Evolutionary conservation across 2,113 vertebrate species (phyloP), one percentile per base, ranked within the genome.

Genomic region (Himantopus leucocephalus): DNA sequence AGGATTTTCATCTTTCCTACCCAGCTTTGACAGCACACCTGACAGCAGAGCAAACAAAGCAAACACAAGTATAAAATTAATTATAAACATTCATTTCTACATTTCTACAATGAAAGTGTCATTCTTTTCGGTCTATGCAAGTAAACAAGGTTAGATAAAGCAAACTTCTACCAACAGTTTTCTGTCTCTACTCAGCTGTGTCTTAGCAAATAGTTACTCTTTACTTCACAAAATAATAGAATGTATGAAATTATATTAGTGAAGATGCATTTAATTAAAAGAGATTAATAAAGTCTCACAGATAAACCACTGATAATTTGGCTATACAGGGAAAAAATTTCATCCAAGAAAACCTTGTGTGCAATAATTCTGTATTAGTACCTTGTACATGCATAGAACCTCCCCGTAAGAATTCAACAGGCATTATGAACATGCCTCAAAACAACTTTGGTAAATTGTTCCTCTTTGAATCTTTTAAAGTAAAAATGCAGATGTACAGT

Each of bases 21-120:
- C 99, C 93, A 99, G 92, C 87, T 97, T 99, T 29, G 99, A 99
- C 47, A 99, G 94, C 71, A 99, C 97, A 84, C 99, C 99, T 99
- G 87, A 84, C 10, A 86, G 43, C 5, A 77, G 23, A 91, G 43
- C 58, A 86, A 96, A 84, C 23, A 88, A 68, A 62, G 9, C 20
- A 76, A 82, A 37, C 1, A 0, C 39, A 50, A 84, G 18, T 53
- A 68, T 62, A 55, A 88, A 92, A 81, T 53, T 30, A 39, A 82
- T 63, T 37, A 66, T 4, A 73, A 88, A 79, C n/a, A 58, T 45
- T 58, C 0, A 53, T 48, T 75, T 86, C 26, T 66, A 59, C 17
- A 45, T 80, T 67, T 71, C 48, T 75, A 63, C 64, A 64, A 83
- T 17, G 35, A 18, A 37, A 85, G 32, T 55, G 45, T 66, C 37